Evolutionary conservation across 1,140 invertebrate genomes (phyloP).

Genomic region (Drosophila grimshawi): DNA sequence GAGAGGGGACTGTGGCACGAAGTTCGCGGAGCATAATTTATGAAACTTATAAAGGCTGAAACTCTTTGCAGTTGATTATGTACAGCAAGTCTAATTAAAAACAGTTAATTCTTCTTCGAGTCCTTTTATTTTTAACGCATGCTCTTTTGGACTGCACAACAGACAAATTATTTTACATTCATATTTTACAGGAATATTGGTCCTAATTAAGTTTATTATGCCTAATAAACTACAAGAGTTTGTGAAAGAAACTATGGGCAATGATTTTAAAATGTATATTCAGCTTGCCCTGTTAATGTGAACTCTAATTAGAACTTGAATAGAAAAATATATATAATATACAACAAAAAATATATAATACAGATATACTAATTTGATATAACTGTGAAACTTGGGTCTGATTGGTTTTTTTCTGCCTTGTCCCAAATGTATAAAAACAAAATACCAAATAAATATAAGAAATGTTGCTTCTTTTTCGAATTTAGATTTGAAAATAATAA

Average conservation of each 20-base stretch:
- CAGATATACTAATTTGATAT: too few species aligned
- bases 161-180: conserved; percentile 31
- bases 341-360: too few species aligned
- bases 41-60: conserved; percentile 32
- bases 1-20: neutral
- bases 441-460: too few species aligned
- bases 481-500: too few species aligned
- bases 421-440: too few species aligned
- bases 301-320: too few species aligned
- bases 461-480: too few species aligned
- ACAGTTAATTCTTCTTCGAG: conserved; percentile 49
- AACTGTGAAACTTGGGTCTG: too few species aligned
- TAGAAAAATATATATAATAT: too few species aligned
- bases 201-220: neutral
- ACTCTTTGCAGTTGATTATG: conserved; percentile 68
- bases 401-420: too few species aligned
- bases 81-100: conserved; percentile 73
- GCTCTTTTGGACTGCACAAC: conserved; percentile 5
- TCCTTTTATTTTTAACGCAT: conserved; percentile 50
- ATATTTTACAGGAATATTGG: neutral
- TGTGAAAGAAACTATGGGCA: neutral
- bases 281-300: too few species aligned
- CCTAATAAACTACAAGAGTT: neutral
- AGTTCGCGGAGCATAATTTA: conserved; percentile 41
- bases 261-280: neutral